Conservation (phyloP, 2,113 vertebrate species). For the Numenius arquata region DNA sequence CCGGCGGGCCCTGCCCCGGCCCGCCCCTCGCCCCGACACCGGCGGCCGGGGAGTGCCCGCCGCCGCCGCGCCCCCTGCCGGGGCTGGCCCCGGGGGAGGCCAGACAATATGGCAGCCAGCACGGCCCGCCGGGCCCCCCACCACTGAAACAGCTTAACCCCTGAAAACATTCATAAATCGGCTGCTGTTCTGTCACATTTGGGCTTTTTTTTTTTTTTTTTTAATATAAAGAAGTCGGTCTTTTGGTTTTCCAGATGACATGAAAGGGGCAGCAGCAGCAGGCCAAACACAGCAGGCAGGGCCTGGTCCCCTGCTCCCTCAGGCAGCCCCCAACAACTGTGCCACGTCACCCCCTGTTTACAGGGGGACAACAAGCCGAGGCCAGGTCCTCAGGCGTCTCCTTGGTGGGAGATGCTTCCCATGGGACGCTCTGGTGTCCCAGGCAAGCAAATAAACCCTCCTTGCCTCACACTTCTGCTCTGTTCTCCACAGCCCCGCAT, state of each 20-base stretch:
- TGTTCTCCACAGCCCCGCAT: not conserved
- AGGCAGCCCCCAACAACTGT: not conserved
- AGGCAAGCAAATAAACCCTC: not conserved
- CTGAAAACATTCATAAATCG: not conserved
- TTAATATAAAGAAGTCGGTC: not conserved
- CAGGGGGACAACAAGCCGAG: not conserved
- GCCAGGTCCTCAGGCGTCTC: not conserved
- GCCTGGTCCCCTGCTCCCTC: not conserved
- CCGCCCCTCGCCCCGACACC: not conserved
- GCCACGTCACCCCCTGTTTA: not conserved
- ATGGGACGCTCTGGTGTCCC: accelerated
- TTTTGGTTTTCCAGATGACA: not conserved
- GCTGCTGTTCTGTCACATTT: accelerated
- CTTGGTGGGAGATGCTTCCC: not conserved
- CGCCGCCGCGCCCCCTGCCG: not conserved
- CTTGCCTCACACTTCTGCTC: not conserved
- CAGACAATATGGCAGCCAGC: not conserved
- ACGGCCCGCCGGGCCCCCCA: accelerated
- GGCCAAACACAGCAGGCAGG: not conserved
- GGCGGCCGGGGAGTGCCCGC: not conserved
- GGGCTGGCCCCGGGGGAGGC: not conserved
- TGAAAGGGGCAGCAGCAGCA: not conserved
- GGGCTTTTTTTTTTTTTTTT: not conserved
- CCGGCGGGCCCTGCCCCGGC: not conserved
- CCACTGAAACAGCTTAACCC: not conserved